These are phyloP conservation scores for Triplophysa siluroides DNA, from an alignment of 2,113 vertebrate genomes.

Conservation along the genomic window DNA sequence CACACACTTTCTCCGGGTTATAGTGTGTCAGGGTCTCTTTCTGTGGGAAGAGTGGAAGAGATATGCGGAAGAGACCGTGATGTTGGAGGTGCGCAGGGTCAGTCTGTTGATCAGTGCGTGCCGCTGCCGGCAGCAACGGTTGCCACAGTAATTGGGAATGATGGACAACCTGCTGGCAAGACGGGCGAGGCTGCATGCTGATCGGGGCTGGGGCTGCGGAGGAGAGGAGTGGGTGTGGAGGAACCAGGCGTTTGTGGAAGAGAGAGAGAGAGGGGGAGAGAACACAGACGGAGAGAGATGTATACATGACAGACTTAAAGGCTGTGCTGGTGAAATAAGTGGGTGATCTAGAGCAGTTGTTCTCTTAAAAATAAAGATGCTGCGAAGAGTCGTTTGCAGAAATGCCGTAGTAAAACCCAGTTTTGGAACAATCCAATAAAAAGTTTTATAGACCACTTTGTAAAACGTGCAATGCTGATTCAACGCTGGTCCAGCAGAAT, in stretches of 20 bases:
- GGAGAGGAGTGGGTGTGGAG: conserved; percentile 39
- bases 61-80: conserved; percentile 37
- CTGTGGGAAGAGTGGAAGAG: conserved; percentile 15
- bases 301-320: not conserved
- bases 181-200: conserved; percentile 51
- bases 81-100: conserved; percentile 48
- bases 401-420: no score
- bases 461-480: no score
- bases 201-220: conserved; percentile 47
- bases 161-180: conserved; percentile 57
- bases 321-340: conserved; percentile 17
- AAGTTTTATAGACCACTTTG: no score
- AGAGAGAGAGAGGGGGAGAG: conserved; percentile 18
- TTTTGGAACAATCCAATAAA: no score
- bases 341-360: not conserved
- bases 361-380: no score
- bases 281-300: conserved; percentile 18
- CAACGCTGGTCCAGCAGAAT: no score
- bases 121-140: conserved; percentile 50
- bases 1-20: not conserved
- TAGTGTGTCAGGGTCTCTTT: conserved; percentile 32
- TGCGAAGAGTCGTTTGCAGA: no score
- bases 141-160: conserved; percentile 59
- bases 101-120: conserved; percentile 50
- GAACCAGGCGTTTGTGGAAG: conserved; percentile 14